Evolutionary conservation across 2,888 invertebrate genomes (phyloP), one percentile per base, ranked within the genome.

Genomic region (Malacosoma neustria): DNA sequence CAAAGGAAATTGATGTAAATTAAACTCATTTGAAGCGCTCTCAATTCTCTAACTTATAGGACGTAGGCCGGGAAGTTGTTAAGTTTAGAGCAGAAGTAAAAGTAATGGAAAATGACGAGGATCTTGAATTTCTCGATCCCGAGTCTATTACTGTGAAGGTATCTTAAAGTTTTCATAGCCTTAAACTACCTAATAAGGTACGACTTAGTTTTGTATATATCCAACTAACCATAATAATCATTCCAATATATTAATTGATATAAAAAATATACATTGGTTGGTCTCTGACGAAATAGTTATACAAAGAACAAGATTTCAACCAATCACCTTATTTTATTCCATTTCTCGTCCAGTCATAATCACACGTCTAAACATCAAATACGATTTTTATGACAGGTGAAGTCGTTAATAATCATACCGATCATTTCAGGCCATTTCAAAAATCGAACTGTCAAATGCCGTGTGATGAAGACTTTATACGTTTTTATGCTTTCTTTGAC

Each of bases 401-500:
- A 49, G 51, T 49, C 54, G 57, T 62, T 61, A 57, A 69, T 65
- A 66, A 61, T 57, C 57, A 51, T 46, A 62, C 68, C 65, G 63
- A 75, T 71, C 57, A 48, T 42, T 41, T 51, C 41, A 43, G 49
- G 50, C 57, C 54, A 61, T 70, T 72, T 57, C 49, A 51, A 67
- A 77, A 77, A 79, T 80, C 70, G 70, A 77, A 68, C 77, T 73
- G 79, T 81, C 80, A 73, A 72, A 72, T 48, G 66, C 70, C 62
- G 61, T 68, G 60, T 68, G 74, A 81, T 79, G 69, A 76, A 73
- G 72, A 65, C 66, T 69, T 81, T 74, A 77, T 74, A 63, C 57
- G 61, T 68, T 66, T 60, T 72, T 65, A 72, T 61, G 62, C 60
- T 65, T 62, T 61, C 76, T 84, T 82, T 85, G 79, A 74, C 45